Evolutionary conservation across 2,888 invertebrate genomes (phyloP).

Genomic region (Polymixis lichenea): DNA sequence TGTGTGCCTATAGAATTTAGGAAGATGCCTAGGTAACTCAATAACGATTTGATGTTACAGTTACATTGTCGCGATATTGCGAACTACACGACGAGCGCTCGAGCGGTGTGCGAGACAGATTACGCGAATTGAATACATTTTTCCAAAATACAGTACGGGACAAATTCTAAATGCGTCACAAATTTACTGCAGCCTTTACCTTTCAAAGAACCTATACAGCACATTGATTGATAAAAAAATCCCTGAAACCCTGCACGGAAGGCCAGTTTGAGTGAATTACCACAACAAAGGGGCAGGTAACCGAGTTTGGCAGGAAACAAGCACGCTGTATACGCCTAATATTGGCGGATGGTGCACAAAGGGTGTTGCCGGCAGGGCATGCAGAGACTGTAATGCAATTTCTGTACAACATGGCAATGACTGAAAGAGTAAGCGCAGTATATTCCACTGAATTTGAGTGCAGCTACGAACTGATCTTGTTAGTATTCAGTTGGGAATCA

Average conservation of each 20-base stretch:
- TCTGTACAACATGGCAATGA: not conserved
- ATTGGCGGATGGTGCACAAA: conserved; percentile 27
- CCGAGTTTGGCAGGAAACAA: conserved; percentile 31
- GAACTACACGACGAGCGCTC: too few species aligned
- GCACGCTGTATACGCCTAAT: conserved; percentile 16
- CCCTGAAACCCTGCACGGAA: not conserved
- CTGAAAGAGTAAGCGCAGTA: not conserved
- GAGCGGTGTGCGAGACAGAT: too few species aligned
- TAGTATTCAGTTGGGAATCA: not conserved
- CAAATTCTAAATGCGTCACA: not conserved
- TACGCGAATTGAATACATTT: not conserved
- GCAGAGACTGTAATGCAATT: conserved; percentile 2
- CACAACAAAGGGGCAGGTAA: conserved; percentile 52
- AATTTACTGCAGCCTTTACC: not conserved
- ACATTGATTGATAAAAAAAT: conserved; percentile 14
- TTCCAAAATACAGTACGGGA: not conserved
- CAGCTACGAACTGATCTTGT: not conserved
- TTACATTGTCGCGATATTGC: too few species aligned
- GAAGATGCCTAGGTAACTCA: not conserved
- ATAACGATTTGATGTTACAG: not conserved
- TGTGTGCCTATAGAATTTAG: not conserved
- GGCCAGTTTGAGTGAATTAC: conserved; percentile 30
- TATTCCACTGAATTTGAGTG: not conserved
- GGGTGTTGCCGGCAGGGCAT: conserved; percentile 6
- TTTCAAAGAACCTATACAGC: not conserved